Evolutionary conservation across 2,888 invertebrate species (phyloP).

Genomic region (Hirtodrosophila histrioides): DNA sequence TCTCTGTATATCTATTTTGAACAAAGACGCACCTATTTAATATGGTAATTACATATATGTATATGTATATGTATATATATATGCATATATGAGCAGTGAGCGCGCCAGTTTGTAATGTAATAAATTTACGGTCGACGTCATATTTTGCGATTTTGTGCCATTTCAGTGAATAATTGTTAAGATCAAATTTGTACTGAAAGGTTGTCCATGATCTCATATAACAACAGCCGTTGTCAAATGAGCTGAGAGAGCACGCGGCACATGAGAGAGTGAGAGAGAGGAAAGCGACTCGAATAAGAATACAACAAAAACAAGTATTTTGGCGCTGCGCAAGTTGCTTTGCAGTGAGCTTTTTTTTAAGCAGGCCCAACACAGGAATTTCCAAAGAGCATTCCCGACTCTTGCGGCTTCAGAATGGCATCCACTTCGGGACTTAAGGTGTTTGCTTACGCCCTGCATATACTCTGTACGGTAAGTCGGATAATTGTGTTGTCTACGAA

Average conservation of each 20-base stretch:
- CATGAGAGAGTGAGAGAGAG: constrained; percentile 6
- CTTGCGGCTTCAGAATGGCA: constrained; percentile 55
- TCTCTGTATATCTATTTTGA: constrained; percentile 12
- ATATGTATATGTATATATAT: background rate
- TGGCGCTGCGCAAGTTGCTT: constrained; percentile 9
- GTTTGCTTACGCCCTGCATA: constrained; percentile 67
- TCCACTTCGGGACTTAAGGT: constrained; percentile 73
- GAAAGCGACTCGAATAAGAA: background rate
- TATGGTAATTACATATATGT: constrained; percentile 20
- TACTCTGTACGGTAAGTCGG: constrained; percentile 76
- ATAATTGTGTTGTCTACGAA: constrained; percentile 2
- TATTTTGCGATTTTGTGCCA: constrained; percentile 10
- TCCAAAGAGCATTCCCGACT: constrained; percentile 8
- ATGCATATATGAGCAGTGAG: background rate
- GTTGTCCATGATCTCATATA: constrained; percentile 46
- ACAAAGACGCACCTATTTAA: constrained; percentile 25
- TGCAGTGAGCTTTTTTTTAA: background rate
- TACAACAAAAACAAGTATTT: constrained; percentile 29
- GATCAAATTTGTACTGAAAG: constrained; percentile 8
- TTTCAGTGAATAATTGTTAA: constrained; percentile 12
- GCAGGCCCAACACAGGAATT: constrained; percentile 13
- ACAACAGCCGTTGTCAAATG: constrained; percentile 4
- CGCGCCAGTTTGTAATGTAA: constrained; percentile 10
- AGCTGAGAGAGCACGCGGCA: constrained; percentile 6
- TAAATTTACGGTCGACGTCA: constrained; percentile 28